phyloP scores from a whole-genome alignment of 2,888 invertebrate genomes.

The Malthinus seriepunctatus region DNA sequence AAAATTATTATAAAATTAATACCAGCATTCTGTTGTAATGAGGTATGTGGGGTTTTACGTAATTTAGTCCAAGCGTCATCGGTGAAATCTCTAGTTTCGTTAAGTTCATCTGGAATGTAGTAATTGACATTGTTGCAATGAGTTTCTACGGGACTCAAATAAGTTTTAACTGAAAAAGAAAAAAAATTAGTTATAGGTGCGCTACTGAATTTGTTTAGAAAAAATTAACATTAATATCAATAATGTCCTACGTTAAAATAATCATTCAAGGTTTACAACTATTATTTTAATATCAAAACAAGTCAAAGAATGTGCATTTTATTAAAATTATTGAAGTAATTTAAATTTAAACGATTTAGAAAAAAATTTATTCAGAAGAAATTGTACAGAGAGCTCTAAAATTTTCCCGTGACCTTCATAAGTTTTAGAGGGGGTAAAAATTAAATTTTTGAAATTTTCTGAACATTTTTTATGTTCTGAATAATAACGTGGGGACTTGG shows the following conservation, averaged over 20 bases:
- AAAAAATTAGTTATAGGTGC: constrained; percentile 12
- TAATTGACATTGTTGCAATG: constrained; percentile 95
- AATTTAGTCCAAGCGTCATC: constrained; percentile 84
- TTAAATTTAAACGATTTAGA: neutral
- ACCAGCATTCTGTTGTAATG: neutral
- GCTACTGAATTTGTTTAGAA: too few species aligned
- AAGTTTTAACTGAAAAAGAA: constrained; percentile 76
- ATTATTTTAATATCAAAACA: neutral
- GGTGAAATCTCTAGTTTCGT: constrained; percentile 76
- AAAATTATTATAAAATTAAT: constrained; percentile 38
- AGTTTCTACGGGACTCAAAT: constrained; percentile 90
- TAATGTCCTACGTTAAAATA: too few species aligned
- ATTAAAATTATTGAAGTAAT: neutral
- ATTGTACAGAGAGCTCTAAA: too few species aligned
- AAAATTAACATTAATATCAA: too few species aligned
- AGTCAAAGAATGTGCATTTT: neutral
- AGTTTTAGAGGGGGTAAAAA: too few species aligned
- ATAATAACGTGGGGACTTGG: too few species aligned
- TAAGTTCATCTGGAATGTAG: constrained; percentile 88
- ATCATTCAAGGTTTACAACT: too few species aligned
- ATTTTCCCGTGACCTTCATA: too few species aligned
- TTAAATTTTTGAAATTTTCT: too few species aligned
- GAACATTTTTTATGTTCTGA: too few species aligned
- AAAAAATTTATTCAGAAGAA: neutral
- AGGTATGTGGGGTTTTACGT: constrained; percentile 61